Evolutionary conservation across 2,797 vertebrate genomes (phyloP).

Genomic region (Steatocranus sp.): DNA sequence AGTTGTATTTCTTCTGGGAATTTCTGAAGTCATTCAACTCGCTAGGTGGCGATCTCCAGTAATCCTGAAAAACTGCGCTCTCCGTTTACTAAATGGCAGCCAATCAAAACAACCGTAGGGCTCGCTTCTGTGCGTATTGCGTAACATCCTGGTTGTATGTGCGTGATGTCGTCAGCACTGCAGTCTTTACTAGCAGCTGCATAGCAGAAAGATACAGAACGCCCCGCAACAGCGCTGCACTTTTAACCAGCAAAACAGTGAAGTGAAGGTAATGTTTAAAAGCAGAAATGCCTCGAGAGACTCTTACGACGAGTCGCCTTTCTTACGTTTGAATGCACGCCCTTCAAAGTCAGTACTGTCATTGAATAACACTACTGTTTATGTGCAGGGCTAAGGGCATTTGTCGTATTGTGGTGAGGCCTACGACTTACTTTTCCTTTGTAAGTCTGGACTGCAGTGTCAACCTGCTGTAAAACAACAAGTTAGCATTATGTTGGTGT

Average conservation of each 20-base stretch:
- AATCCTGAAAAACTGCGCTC: not conserved
- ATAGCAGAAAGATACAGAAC: slow-evolving; percentile 27
- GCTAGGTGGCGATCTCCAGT: not conserved
- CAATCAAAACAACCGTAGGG: slow-evolving; percentile 38
- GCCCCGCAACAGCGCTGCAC: slow-evolving; percentile 13
- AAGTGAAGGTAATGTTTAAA: slow-evolving; percentile 52
- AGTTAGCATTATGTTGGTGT: not conserved
- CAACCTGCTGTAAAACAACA: not conserved
- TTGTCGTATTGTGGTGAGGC: slow-evolving; percentile 13
- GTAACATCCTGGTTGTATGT: slow-evolving; percentile 2
- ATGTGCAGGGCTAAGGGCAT: not conserved
- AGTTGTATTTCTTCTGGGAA: not conserved
- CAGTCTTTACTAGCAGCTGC: slow-evolving; percentile 41
- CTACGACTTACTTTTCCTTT: not conserved
- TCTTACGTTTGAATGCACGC: not conserved
- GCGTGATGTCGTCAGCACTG: slow-evolving; percentile 43
- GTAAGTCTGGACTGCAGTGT: not conserved
- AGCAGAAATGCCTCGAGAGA: not conserved
- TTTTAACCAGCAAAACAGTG: not conserved
- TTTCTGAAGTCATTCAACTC: not conserved
- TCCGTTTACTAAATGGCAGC: not conserved
- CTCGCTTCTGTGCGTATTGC: slow-evolving; percentile 1
- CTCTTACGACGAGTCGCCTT: not conserved
- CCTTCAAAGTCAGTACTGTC: not conserved
- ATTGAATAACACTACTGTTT: not conserved